Conservation (phyloP, 2,888 invertebrate species). For the Tinea trinotella region DNA sequence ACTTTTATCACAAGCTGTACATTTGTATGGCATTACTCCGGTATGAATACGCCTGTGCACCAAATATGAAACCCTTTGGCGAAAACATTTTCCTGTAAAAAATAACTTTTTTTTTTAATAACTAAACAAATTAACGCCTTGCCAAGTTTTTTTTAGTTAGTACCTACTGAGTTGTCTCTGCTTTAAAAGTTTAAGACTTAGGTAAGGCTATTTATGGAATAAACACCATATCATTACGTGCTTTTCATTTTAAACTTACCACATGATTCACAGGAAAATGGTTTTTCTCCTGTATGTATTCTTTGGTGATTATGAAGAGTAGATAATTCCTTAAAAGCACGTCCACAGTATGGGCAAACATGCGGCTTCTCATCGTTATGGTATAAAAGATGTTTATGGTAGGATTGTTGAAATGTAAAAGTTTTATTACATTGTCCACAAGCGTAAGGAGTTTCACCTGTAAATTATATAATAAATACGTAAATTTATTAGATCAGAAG, state of each 20-base stretch:
- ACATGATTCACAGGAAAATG: conserved; percentile 89
- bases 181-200: too few relatives aligned
- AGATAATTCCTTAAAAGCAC: conserved; percentile 89
- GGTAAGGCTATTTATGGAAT: too few relatives aligned
- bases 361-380: conserved; percentile 90
- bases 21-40: conserved; percentile 89
- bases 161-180: too few relatives aligned
- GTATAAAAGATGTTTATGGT: conserved; percentile 89
- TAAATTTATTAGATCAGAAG: too few relatives aligned
- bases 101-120: too few relatives aligned
- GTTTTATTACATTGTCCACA: conserved; percentile 87
- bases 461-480: conserved; percentile 31
- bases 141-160: too few relatives aligned
- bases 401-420: conserved; percentile 92
- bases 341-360: conserved; percentile 81
- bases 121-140: too few relatives aligned
- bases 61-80: conserved; percentile 88
- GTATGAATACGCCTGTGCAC: conserved; percentile 89
- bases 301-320: conserved; percentile 90
- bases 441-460: conserved; percentile 90
- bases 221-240: too few relatives aligned
- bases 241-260: too few relatives aligned
- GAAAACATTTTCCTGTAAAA: conserved; percentile 84
- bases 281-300: conserved; percentile 88
- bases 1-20: conserved; percentile 83